Evolutionary conservation across 2,797 vertebrate species (phyloP).

Genomic region (Sarcophilus harrisii): DNA sequence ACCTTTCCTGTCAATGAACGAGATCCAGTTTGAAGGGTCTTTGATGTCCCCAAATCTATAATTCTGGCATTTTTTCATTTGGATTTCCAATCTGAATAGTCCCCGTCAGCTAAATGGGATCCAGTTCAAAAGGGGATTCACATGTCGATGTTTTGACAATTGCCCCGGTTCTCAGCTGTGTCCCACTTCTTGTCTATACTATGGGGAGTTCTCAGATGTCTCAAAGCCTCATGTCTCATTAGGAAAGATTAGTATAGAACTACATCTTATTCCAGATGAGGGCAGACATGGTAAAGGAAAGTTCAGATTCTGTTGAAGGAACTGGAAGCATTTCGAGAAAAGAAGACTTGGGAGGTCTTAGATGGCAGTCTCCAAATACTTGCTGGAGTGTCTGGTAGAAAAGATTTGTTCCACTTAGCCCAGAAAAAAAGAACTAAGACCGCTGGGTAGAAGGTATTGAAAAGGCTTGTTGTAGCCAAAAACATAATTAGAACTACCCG

Average conservation of each 20-base stretch:
- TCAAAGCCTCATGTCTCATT: not conserved
- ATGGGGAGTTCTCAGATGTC: not conserved
- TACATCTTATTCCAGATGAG: not conserved
- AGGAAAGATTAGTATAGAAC: too few relatives aligned
- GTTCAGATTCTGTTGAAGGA: not conserved
- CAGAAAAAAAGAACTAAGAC: not conserved
- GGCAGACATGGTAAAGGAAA: not conserved
- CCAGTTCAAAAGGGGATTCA: not conserved
- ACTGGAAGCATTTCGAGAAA: not conserved
- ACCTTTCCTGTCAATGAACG: too few relatives aligned
- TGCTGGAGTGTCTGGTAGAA: not conserved
- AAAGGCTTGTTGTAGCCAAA: not conserved
- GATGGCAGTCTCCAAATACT: too few relatives aligned
- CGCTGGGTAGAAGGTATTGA: not conserved
- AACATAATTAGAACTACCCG: not conserved
- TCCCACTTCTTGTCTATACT: not conserved
- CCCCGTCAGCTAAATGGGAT: too few relatives aligned
- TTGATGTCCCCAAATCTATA: not conserved
- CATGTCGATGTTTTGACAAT: not conserved
- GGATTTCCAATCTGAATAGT: not conserved
- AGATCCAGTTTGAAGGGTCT: not conserved
- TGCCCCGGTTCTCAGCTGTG: not conserved
- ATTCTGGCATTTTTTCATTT: not conserved
- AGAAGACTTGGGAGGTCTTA: too few relatives aligned
- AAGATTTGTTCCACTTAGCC: not conserved